A percentile compares a stretch with the other conserved stretches of the same genome.
Evolutionary conservation across 2,888 invertebrate genomes (phyloP).

Genomic region (Drosophila pullipes): DNA sequence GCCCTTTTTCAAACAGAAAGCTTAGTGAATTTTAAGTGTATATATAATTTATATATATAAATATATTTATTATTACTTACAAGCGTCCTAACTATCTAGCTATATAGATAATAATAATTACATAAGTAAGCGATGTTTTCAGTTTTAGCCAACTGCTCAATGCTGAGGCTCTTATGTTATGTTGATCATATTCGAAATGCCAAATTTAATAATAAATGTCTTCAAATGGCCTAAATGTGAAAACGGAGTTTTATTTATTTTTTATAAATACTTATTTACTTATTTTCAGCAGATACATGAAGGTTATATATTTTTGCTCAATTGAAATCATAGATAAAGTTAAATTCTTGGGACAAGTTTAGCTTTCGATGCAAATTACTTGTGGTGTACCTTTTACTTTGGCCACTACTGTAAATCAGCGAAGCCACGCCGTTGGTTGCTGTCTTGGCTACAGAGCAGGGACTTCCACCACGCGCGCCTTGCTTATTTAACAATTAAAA

Average conservation of each 20-base stretch:
- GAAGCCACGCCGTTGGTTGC: not conserved
- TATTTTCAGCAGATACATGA: not conserved
- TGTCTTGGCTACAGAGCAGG: constrained; percentile 13
- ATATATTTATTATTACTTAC: constrained; percentile 3
- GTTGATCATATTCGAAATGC: constrained; percentile 66
- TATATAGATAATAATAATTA: constrained; percentile 20
- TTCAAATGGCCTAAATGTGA: constrained; percentile 49
- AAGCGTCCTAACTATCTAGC: constrained; percentile 26
- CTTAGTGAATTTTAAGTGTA: constrained; percentile 50
- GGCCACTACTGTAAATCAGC: constrained; percentile 15
- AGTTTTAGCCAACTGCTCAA: constrained; percentile 27
- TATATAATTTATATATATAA: constrained; percentile 48
- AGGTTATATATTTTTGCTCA: not conserved
- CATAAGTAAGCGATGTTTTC: constrained; percentile 21
- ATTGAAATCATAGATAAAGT: not conserved
- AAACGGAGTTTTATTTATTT: constrained; percentile 2
- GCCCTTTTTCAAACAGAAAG: not conserved
- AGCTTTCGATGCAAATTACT: not conserved
- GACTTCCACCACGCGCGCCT: not conserved
- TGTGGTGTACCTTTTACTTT: not conserved
- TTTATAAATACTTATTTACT: not conserved
- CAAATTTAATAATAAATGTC: constrained; percentile 65
- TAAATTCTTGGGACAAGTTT: not conserved
- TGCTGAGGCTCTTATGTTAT: constrained; percentile 38
- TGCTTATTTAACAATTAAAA: constrained; percentile 8